Percentiles rank a stretch among this genome's conserved stretches.
Evolutionary conservation across 1,140 invertebrate genomes (phyloP).

Genomic region (Leucophenga varia): DNA sequence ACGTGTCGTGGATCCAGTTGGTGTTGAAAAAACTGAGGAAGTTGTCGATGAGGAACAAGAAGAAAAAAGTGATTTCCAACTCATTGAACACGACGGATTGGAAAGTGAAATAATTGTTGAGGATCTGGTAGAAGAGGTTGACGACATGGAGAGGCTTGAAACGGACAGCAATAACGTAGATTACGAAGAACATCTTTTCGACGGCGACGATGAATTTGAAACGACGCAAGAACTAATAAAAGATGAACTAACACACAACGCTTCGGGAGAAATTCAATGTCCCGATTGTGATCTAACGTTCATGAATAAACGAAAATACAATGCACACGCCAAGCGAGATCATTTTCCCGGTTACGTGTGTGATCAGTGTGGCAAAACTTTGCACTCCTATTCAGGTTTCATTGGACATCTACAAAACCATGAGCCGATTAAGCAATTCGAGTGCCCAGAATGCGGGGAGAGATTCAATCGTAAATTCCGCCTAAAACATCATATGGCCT

Average conservation of each 20-base stretch:
- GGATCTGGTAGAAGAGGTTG: slow-evolving; percentile 11
- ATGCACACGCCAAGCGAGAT: slow-evolving; percentile 42
- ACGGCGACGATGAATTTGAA: slow-evolving; percentile 36
- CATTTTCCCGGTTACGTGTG: slow-evolving; percentile 45
- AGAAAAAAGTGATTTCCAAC: slow-evolving; percentile 18
- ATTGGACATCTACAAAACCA: slow-evolving; percentile 62
- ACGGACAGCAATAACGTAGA: slow-evolving; percentile 14
- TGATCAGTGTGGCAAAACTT: slow-evolving; percentile 42
- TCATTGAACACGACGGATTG: slow-evolving; percentile 36
- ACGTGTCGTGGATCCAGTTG: slow-evolving; percentile 11
- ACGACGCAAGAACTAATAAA: slow-evolving; percentile 41
- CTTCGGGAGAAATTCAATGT: slow-evolving; percentile 37
- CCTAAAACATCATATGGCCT: slow-evolving; percentile 64
- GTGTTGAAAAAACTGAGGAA: slow-evolving; percentile 7
- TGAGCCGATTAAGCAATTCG: slow-evolving; percentile 63
- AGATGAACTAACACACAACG: slow-evolving; percentile 15
- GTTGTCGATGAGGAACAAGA: slow-evolving; percentile 16
- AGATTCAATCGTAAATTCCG: slow-evolving; percentile 65
- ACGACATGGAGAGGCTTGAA: slow-evolving; percentile 14
- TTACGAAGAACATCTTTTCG: slow-evolving; percentile 36
- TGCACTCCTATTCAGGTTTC: slow-evolving; percentile 42
- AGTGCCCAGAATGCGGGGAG: slow-evolving; percentile 64
- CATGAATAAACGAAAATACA: slow-evolving; percentile 23
- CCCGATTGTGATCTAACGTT: slow-evolving; percentile 16
- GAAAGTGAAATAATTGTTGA: slow-evolving; percentile 45